phyloP scores from a whole-genome alignment of 2,797 vertebrate genomes.

The Crax fasciolata region DNA sequence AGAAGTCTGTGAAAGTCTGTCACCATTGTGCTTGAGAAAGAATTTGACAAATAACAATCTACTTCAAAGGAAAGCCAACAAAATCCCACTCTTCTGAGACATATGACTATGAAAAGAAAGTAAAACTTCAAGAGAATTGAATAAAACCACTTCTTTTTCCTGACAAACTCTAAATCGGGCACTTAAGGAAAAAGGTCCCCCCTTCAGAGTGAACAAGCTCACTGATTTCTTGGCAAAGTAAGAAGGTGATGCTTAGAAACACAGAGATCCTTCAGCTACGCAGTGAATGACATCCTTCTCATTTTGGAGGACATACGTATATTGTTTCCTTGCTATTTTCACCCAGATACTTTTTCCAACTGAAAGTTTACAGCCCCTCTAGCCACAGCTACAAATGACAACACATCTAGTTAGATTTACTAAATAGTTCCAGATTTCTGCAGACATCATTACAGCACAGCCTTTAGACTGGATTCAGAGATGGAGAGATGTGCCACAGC shows the following conservation, averaged over 20 bases:
- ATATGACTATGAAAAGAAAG: not conserved
- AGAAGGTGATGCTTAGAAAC: not conserved
- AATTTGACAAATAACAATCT: not conserved
- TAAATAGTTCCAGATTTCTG: slow-evolving; percentile 11
- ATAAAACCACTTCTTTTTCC: not conserved
- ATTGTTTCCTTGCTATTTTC: not conserved
- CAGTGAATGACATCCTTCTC: not conserved
- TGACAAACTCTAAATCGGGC: not conserved
- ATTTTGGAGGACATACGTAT: not conserved
- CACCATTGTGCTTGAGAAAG: not conserved
- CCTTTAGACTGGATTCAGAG: not conserved
- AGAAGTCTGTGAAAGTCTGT: not conserved
- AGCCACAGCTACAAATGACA: not conserved
- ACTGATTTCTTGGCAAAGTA: not conserved
- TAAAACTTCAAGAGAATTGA: not conserved
- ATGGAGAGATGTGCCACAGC: not conserved
- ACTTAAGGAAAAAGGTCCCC: not conserved
- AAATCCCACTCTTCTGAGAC: not conserved
- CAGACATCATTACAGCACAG: not conserved
- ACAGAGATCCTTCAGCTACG: not conserved
- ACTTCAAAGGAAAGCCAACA: not conserved
- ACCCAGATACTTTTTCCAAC: not conserved
- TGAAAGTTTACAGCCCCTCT: not conserved
- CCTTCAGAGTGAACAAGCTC: not conserved
- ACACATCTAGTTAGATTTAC: not conserved